phyloP scores from a whole-genome alignment of 2,113 vertebrate species.

The Ceuthmochares aereus region DNA sequence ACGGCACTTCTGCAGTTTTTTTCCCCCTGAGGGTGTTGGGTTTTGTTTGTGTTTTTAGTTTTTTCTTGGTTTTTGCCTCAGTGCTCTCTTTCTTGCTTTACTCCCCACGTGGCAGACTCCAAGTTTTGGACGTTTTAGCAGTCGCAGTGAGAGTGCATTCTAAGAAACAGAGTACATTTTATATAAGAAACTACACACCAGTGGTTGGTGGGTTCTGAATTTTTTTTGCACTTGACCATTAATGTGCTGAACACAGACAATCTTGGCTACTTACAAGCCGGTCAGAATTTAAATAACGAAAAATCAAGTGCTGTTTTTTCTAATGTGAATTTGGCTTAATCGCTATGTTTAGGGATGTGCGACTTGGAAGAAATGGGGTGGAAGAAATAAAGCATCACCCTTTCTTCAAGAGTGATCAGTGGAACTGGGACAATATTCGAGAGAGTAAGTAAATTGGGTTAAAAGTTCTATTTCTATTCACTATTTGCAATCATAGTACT shows the following conservation, averaged over 20 bases:
- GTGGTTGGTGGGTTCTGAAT: background rate
- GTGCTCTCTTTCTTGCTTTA: conserved; percentile 45
- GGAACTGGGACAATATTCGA: conserved; percentile 97
- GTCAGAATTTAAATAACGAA: background rate
- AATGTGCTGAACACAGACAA: background rate
- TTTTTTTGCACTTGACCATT: background rate
- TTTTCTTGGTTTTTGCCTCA: conserved; percentile 53
- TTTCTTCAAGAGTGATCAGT: conserved; percentile 98
- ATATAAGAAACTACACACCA: background rate
- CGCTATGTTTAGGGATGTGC: conserved; percentile 89
- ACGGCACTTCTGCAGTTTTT: background rate
- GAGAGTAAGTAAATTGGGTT: conserved; percentile 86
- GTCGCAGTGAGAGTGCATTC: background rate
- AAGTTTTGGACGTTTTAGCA: conserved; percentile 23
- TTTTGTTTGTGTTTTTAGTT: conserved; percentile 47
- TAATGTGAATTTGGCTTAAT: conserved; percentile 47
- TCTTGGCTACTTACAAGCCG: background rate
- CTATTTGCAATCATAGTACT: background rate
- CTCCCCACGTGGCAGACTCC: conserved; percentile 65
- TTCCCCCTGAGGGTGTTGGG: background rate
- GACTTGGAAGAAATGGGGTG: conserved; percentile 93
- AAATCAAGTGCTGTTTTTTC: background rate
- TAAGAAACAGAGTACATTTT: conserved; percentile 14
- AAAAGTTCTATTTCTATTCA: conserved; percentile 11
- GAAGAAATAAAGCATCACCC: conserved; percentile 96